Percentiles rank a stretch among this genome's conserved stretches.
phyloP scores from a whole-genome alignment of 1,140 invertebrate species.

The Orchestia grillus region DNA sequence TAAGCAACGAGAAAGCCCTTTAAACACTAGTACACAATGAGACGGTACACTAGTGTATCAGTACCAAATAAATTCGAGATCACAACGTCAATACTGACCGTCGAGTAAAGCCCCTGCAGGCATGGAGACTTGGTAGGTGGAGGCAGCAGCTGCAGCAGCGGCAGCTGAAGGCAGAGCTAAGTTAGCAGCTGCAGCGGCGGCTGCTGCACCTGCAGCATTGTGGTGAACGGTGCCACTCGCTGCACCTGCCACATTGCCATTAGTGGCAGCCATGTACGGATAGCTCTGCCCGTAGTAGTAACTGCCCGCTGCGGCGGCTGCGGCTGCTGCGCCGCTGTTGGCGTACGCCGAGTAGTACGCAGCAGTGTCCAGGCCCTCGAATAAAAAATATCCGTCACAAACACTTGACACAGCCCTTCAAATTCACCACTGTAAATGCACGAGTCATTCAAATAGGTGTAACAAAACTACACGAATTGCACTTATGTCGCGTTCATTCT shows the following conservation, averaged over 20 bases:
- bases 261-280: constrained; percentile 75
- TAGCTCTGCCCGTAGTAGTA: constrained; percentile 66
- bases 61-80: too few relatives aligned
- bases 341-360: constrained; percentile 63
- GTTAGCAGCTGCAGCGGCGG: constrained; percentile 47
- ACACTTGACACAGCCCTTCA: background rate
- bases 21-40: background rate
- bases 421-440: background rate
- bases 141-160: constrained; percentile 19
- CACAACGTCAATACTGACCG: constrained; percentile 26
- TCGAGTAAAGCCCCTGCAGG: background rate
- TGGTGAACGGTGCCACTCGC: constrained; percentile 35
- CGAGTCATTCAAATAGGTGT: background rate
- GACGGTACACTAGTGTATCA: background rate
- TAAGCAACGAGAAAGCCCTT: background rate
- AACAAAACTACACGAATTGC: background rate
- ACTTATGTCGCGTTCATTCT: background rate
- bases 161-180: constrained; percentile 12
- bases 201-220: constrained; percentile 44
- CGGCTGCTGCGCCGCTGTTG: constrained; percentile 57
- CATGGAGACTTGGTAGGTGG: background rate
- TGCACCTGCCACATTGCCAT: constrained; percentile 35
- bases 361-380: constrained; percentile 64
- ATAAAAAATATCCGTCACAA: background rate
- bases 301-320: constrained; percentile 60